Evolutionary conservation across 2,113 vertebrate genomes (phyloP).

Genomic region (Myanophis thanlyinensis): DNA sequence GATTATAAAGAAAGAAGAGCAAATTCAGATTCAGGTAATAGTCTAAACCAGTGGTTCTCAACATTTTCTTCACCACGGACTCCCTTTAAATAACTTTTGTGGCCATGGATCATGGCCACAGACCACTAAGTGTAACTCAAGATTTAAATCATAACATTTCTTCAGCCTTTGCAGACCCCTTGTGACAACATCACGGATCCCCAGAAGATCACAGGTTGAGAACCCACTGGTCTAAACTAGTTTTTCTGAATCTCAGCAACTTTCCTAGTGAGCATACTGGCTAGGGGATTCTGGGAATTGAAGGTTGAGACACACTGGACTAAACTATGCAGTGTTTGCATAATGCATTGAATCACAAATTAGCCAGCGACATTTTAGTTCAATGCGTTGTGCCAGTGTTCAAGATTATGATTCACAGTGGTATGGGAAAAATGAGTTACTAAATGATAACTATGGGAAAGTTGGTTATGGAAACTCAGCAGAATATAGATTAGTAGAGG

Average conservation of each 20-base stretch:
- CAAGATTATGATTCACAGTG: background rate
- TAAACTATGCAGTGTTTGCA: background rate
- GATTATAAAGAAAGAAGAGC: background rate
- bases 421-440: background rate
- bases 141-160: background rate
- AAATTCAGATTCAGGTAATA: background rate
- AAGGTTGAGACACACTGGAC: background rate
- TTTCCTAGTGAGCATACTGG: background rate
- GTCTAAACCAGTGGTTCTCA: background rate
- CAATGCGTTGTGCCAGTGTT: background rate
- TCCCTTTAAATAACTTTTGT: background rate
- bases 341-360: background rate
- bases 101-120: background rate
- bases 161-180: background rate
- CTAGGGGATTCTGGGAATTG: background rate
- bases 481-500: background rate
- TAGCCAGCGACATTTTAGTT: background rate
- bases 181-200: background rate
- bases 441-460: background rate
- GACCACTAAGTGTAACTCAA: background rate
- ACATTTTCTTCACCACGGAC: background rate
- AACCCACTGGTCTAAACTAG: background rate
- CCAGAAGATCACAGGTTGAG: background rate
- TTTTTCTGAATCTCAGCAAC: background rate
- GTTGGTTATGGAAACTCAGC: background rate